Evolutionary conservation across 2,888 invertebrate genomes (phyloP).

Genomic region (Xestobium rufovillosum): DNA sequence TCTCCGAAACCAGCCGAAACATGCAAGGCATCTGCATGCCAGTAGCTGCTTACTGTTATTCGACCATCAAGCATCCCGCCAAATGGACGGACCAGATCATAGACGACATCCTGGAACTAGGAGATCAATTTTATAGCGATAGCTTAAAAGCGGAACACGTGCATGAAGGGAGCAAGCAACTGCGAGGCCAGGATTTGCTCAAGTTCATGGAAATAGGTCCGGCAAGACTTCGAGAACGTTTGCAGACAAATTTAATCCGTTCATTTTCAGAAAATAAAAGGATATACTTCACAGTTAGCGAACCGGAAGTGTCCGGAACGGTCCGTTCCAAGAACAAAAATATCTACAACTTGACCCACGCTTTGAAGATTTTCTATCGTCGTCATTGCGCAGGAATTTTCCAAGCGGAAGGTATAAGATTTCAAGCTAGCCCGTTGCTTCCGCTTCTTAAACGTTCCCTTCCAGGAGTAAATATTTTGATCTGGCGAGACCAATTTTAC

Average conservation of each 20-base stretch:
- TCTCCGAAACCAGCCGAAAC: slow-evolving; percentile 28
- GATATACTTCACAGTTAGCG: slow-evolving; percentile 38
- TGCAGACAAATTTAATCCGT: slow-evolving; percentile 7
- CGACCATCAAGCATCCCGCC: slow-evolving; percentile 51
- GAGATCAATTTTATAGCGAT: slow-evolving; percentile 45
- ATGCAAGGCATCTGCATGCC: slow-evolving; percentile 52
- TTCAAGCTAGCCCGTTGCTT: too few species aligned
- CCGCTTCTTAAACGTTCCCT: too few species aligned
- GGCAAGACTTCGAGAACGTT: slow-evolving; percentile 36
- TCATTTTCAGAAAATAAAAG: slow-evolving; percentile 35
- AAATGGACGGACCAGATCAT: slow-evolving; percentile 55
- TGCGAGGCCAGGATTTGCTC: slow-evolving; percentile 43
- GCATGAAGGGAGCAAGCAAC: slow-evolving; percentile 29
- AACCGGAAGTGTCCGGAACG: slow-evolving; percentile 38
- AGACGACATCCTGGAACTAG: slow-evolving; percentile 51
- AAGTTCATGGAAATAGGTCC: slow-evolving; percentile 45
- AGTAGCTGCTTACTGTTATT: slow-evolving; percentile 52
- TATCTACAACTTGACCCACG: slow-evolving; percentile 46
- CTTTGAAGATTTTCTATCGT: slow-evolving; percentile 49
- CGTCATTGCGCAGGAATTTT: slow-evolving; percentile 49
- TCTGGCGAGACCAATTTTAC: slow-evolving; percentile 53
- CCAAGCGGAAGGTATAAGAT: slow-evolving; percentile 33
- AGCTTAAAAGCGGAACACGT: slow-evolving; percentile 33
- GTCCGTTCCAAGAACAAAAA: slow-evolving; percentile 36
- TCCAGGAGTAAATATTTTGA: slow-evolving; percentile 46